Evolutionary conservation across 1,140 invertebrate genomes (phyloP).

Genomic region (Aphelinus certus): DNA sequence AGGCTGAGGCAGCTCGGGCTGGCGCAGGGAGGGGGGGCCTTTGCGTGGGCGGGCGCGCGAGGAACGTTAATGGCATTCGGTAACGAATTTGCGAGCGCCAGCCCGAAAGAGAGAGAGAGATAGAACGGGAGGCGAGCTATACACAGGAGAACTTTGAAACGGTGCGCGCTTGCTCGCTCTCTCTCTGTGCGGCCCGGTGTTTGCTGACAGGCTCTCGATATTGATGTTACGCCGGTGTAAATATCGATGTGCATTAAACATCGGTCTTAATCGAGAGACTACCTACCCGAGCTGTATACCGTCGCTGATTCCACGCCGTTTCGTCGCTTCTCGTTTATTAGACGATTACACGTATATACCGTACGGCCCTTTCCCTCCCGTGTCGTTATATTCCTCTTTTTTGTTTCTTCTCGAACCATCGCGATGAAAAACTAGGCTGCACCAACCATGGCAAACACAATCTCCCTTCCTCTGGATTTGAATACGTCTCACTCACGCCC

Average conservation of each 20-base stretch:
- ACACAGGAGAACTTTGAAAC: conserved; percentile 16
- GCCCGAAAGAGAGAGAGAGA: not conserved
- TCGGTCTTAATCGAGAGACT: conserved; percentile 11
- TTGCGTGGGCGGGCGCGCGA: not conserved
- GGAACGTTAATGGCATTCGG: conserved; percentile 24
- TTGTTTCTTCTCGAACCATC: too few species aligned
- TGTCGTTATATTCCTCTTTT: too few species aligned
- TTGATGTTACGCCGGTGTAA: conserved; percentile 27
- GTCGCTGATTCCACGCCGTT: too few species aligned
- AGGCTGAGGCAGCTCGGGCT: not conserved
- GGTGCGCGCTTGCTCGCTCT: not conserved
- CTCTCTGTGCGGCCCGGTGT: not conserved
- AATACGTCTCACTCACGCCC: too few species aligned
- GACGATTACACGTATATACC: too few species aligned
- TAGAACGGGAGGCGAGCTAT: too few species aligned
- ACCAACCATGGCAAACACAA: too few species aligned
- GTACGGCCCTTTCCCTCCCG: too few species aligned
- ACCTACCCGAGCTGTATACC: too few species aligned
- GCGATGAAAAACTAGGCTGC: too few species aligned
- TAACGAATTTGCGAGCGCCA: conserved; percentile 25
- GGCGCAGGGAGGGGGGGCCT: not conserved
- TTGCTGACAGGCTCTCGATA: conserved; percentile 4
- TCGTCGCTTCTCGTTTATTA: too few species aligned
- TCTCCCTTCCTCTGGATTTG: too few species aligned
- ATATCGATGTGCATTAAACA: conserved; percentile 28